Conservation (phyloP, 2,113 vertebrate genomes). For the Sula dactylatra region DNA sequence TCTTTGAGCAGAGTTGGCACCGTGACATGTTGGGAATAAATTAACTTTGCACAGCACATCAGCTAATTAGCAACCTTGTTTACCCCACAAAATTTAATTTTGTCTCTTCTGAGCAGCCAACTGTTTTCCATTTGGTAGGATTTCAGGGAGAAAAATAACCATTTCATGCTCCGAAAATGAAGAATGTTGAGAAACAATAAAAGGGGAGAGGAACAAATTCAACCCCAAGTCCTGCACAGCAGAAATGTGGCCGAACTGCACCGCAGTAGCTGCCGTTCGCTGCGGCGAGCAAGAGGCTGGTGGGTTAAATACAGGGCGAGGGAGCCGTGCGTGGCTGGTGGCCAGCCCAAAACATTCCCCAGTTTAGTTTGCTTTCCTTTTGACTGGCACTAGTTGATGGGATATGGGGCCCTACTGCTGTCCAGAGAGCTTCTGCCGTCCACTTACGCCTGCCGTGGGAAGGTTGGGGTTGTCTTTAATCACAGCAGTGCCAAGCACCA, state of each 20-base stretch:
- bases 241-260: fast-evolving
- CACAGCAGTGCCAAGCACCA: background rate
- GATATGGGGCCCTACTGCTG: background rate
- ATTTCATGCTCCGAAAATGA: constrained; percentile 32
- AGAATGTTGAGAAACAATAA: background rate
- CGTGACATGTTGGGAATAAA: constrained; percentile 1
- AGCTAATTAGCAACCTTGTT: constrained; percentile 60
- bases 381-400: background rate
- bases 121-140: constrained; percentile 45
- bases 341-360: background rate
- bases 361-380: background rate
- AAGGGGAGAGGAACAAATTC: background rate
- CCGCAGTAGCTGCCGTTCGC: fast-evolving
- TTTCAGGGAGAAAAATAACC: constrained; percentile 42
- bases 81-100: constrained; percentile 62
- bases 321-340: background rate
- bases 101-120: constrained; percentile 56
- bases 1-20: background rate
- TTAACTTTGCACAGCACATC: constrained; percentile 32
- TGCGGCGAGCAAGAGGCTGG: background rate
- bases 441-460: background rate
- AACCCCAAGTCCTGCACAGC: fast-evolving
- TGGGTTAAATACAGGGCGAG: background rate
- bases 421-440: background rate
- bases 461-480: no score